Conservation (phyloP, 2,797 vertebrate genomes). For the Novumbra hubbsi region DNA sequence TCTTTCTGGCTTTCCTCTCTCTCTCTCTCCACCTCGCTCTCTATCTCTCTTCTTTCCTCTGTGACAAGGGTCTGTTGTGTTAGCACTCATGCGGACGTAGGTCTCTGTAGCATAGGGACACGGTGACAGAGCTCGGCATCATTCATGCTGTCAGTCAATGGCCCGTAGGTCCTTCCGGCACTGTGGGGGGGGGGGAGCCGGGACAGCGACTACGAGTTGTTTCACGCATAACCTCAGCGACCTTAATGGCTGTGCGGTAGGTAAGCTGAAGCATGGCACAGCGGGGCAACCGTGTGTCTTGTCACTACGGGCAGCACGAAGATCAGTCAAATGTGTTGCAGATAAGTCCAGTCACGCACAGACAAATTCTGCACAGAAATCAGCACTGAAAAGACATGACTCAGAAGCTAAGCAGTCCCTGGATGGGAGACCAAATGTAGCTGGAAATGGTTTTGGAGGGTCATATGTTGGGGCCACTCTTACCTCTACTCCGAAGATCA, state of each 20-base stretch:
- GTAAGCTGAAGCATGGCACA: background rate
- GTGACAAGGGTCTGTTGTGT: background rate
- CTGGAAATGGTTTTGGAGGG: no score
- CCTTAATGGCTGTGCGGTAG: background rate
- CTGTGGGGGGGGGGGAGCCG: background rate
- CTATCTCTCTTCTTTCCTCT: constrained; percentile 7
- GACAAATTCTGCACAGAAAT: background rate
- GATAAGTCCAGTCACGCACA: background rate
- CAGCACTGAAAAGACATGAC: no score
- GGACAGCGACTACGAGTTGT: background rate
- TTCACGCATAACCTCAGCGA: background rate
- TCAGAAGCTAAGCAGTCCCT: no score
- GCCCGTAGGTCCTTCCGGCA: constrained; percentile 1
- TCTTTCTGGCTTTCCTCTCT: no score
- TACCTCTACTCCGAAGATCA: no score
- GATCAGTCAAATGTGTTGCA: background rate
- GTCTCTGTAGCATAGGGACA: background rate
- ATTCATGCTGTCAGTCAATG: constrained; percentile 6
- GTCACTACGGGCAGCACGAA: background rate
- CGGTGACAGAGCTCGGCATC: constrained; percentile 8
- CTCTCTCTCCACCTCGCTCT: background rate
- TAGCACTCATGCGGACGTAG: constrained; percentile 1
- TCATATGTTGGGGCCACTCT: no score
- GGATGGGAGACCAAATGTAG: no score
- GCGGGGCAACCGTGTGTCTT: background rate